A percentile compares a stretch with the other conserved stretches of the same genome.
Evolutionary conservation across 2,888 invertebrate genomes (phyloP).

Genomic region (Sesia bembeciformis): DNA sequence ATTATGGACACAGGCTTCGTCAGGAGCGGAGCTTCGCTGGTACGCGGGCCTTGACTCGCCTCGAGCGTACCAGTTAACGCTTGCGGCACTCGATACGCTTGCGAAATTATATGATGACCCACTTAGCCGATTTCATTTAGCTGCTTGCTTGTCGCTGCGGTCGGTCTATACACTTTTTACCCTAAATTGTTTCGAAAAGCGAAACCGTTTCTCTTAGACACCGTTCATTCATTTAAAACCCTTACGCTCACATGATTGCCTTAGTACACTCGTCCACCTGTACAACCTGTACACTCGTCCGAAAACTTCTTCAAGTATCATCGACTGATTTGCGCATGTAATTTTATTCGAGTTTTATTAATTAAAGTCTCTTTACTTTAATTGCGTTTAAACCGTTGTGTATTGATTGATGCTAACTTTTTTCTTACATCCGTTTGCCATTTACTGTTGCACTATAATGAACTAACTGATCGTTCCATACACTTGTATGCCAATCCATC

Average conservation of each 20-base stretch:
- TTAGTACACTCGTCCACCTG: too few species aligned
- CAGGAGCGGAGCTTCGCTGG: slow-evolving; percentile 27
- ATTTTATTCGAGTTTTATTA: too few species aligned
- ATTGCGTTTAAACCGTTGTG: background rate
- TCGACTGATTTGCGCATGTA: too few species aligned
- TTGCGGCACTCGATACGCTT: slow-evolving; percentile 69
- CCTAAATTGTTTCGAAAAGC: slow-evolving; percentile 42
- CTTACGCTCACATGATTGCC: too few species aligned
- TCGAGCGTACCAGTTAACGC: slow-evolving; percentile 63
- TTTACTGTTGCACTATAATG: background rate
- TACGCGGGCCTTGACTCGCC: slow-evolving; percentile 58
- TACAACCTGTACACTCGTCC: too few species aligned
- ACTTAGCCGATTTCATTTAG: slow-evolving; percentile 65
- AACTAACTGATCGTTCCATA: background rate
- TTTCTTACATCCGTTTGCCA: background rate
- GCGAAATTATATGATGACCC: slow-evolving; percentile 71
- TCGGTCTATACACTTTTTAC: slow-evolving; percentile 47
- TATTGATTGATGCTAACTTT: background rate
- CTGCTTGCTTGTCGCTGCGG: slow-evolving; percentile 48
- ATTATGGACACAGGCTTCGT: background rate
- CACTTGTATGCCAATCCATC: slow-evolving; percentile 12
- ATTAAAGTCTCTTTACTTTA: too few species aligned
- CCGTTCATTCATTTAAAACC: too few species aligned
- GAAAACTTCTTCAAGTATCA: too few species aligned
- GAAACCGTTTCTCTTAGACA: slow-evolving; percentile 9